Base-by-base conservation (phyloP, 1,140 invertebrate species). In the Ooceraea biroi region DNA sequence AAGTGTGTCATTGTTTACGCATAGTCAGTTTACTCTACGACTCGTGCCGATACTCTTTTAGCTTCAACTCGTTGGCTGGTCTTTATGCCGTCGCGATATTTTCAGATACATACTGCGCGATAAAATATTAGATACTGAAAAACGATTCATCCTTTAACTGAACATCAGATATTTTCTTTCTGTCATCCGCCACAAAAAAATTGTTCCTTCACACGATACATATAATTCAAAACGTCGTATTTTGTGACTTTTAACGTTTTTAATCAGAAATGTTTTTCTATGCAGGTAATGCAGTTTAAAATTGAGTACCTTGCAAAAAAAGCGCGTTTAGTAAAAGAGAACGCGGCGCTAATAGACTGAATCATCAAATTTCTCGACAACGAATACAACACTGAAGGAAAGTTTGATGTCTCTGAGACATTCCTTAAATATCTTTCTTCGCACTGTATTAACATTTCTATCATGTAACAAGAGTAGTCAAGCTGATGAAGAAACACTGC, bases 1-100 rank as follows among this genome's bases (percentile, higher is more conserved):
- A 80, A 80, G 76, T 80, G 76, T 80, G 76, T 71, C 76, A 80
- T 80, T 80, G 65, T 80, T 80, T 80, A 80, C 76, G 76, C 76
- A 80, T 80, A 80, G 76, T 80, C 76, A 22, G 50, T 80, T 80
- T 80, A 57, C 76, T 58, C 65, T 77, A 44, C 73, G 27, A 77
- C 73, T 78, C 41, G 65, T 46, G 52, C 52, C 76, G 76, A 80
- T 69, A 57, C 52, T 80, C 30, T 52, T 71, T 71, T 69, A 80
- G 76, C 76, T 58, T 46, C 76, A n/a, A 48, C 63, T 78, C 65
- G 65, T 68, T 50, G 30, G 50, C 41, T 69, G 61, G 76, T 46
- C 69, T 71, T 36, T 7, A 7, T 30, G 25, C 36, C 25, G 50
- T 57, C 50, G 76, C 22, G 65, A 80, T 78, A 78, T 80, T 80